phyloP scores from a whole-genome alignment of 2,113 vertebrate species.

The Taxidea taxus region DNA sequence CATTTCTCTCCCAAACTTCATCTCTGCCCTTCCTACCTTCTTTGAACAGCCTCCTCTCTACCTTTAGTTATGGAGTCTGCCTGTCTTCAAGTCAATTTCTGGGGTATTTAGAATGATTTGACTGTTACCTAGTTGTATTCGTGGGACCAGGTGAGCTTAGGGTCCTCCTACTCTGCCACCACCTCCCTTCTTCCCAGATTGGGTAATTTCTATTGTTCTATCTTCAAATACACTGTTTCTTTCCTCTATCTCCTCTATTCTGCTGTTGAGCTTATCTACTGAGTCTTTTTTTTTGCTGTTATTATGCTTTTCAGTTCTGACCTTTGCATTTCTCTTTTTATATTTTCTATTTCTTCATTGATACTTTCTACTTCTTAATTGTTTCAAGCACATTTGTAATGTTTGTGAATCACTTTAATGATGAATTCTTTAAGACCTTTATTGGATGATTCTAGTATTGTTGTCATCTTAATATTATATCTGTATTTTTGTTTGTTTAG shows the following conservation, averaged over 20 bases:
- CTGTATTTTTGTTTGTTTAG: neutral
- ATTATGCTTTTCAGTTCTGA: neutral
- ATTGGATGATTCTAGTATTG: neutral
- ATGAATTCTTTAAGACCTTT: neutral
- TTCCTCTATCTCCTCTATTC: neutral
- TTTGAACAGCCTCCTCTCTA: neutral
- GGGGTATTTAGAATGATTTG: neutral
- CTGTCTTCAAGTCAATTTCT: neutral
- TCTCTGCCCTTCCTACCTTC: neutral
- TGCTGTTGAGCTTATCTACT: neutral
- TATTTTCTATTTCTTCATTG: neutral
- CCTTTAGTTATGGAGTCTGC: neutral
- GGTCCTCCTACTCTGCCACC: neutral
- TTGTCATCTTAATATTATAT: neutral
- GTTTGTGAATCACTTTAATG: neutral
- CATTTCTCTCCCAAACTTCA: neutral
- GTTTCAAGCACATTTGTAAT: neutral
- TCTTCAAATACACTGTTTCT: neutral
- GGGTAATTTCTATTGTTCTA: neutral
- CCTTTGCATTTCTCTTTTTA: neutral
- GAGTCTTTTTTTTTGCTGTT: neutral
- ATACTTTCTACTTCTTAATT: neutral
- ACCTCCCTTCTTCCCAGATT: neutral
- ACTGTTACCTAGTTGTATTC: neutral
- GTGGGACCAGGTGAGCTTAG: neutral